phyloP scores from a whole-genome alignment of 1,140 invertebrate genomes.

The Aricia agestis region DNA sequence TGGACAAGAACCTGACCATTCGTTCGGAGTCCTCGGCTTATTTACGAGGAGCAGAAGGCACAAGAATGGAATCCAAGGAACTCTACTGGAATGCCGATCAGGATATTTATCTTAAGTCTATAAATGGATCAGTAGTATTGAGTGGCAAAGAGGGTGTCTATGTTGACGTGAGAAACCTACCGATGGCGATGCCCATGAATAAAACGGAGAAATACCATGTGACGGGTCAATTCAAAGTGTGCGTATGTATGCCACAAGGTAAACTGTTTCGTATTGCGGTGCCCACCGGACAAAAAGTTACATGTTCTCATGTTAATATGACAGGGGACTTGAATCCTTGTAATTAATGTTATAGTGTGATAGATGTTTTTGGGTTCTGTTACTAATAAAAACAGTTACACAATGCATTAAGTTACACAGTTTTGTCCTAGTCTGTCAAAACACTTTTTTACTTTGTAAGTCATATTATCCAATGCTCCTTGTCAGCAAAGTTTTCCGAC shows the following conservation, averaged over 20 bases:
- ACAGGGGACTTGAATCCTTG: slow-evolving; percentile 84
- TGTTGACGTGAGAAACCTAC: slow-evolving; percentile 84
- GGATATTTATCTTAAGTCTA: slow-evolving; percentile 86
- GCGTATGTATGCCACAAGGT: slow-evolving; percentile 91
- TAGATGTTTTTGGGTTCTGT: not conserved
- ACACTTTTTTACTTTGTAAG: too few species aligned
- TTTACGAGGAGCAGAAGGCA: slow-evolving; percentile 82
- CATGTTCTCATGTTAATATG: slow-evolving; percentile 81
- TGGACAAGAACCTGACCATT: slow-evolving; percentile 81
- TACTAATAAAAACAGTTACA: too few species aligned
- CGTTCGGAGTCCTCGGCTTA: slow-evolving; percentile 78
- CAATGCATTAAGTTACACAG: too few species aligned
- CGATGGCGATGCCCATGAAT: slow-evolving; percentile 77
- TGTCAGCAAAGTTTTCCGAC: too few species aligned
- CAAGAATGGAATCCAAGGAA: slow-evolving; percentile 69
- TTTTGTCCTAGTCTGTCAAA: too few species aligned
- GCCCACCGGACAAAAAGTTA: slow-evolving; percentile 76
- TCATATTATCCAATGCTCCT: too few species aligned
- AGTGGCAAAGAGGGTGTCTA: slow-evolving; percentile 83
- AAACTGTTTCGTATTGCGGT: slow-evolving; percentile 87
- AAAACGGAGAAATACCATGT: slow-evolving; percentile 60
- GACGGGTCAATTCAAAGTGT: slow-evolving; percentile 87
- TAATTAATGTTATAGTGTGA: slow-evolving; percentile 46
- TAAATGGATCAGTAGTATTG: slow-evolving; percentile 86
- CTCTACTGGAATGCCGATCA: slow-evolving; percentile 82